These are phyloP conservation scores for Copidosoma aretas DNA, from an alignment of 2,888 invertebrate genomes.

Conservation along the genomic window DNA sequence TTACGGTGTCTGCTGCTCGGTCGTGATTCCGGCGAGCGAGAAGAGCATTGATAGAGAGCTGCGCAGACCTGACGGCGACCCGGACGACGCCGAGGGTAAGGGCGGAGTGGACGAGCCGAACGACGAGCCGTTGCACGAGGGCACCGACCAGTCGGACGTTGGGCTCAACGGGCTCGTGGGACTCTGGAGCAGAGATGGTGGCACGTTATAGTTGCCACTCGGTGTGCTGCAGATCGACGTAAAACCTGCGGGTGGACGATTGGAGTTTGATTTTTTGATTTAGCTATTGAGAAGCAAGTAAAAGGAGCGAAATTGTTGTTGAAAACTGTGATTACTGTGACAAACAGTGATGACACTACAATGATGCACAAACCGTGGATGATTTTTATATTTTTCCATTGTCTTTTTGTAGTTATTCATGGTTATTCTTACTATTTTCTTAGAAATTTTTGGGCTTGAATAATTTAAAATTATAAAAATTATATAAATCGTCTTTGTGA, in stretches of 20 bases:
- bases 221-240: conserved; percentile 45
- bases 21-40: conserved; percentile 56
- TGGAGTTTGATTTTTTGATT: too few relatives aligned
- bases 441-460: too few relatives aligned
- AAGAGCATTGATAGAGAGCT: conserved; percentile 60
- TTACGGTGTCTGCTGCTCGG: conserved; percentile 56
- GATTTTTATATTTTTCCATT: too few relatives aligned
- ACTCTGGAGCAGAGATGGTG: conserved; percentile 43
- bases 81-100: conserved; percentile 23
- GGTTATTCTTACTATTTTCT: too few relatives aligned
- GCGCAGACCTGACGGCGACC: conserved; percentile 57
- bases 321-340: too few relatives aligned
- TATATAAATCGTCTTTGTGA: too few relatives aligned
- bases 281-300: not conserved
- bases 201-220: conserved; percentile 39
- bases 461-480: too few relatives aligned
- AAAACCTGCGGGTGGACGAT: conserved; percentile 38
- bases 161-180: conserved; percentile 50
- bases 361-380: too few relatives aligned
- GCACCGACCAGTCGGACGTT: conserved; percentile 54
- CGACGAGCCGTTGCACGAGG: conserved; percentile 51
- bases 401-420: too few relatives aligned
- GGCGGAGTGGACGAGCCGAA: not conserved
- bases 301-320: too few relatives aligned
- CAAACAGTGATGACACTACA: too few relatives aligned